Conservation (phyloP, 2,888 invertebrate genomes). For the Cantharis rufa region DNA sequence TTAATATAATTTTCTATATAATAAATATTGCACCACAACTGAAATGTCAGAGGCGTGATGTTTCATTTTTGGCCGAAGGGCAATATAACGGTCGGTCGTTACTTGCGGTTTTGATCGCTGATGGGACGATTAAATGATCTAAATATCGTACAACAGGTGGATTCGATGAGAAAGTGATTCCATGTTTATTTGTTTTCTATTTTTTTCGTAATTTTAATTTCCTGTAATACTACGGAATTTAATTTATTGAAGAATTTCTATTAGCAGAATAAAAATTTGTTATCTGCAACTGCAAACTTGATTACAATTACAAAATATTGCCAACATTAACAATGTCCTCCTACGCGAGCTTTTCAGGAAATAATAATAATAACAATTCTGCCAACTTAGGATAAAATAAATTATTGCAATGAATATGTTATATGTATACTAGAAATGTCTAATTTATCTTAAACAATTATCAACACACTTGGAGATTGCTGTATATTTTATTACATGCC, state of each 20-base stretch:
- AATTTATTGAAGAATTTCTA: neutral
- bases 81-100: constrained; percentile 21
- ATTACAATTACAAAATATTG: constrained; percentile 56
- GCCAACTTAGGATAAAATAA: constrained; percentile 54
- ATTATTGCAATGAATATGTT: constrained; percentile 49
- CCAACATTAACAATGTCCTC: constrained; percentile 53
- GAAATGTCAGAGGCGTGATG: constrained; percentile 42
- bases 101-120: constrained; percentile 36
- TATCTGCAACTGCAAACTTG: constrained; percentile 37
- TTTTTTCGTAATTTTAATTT: neutral
- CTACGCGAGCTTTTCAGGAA: constrained; percentile 53
- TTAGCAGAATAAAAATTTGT: neutral
- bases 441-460: constrained; percentile 54
- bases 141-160: constrained; percentile 46
- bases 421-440: constrained; percentile 47
- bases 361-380: constrained; percentile 51
- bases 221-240: neutral
- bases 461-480: constrained; percentile 35
- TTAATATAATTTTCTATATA: neutral
- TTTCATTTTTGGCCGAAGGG: constrained; percentile 29
- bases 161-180: constrained; percentile 47
- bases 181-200: constrained; percentile 31
- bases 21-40: constrained; percentile 22
- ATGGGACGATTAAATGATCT: constrained; percentile 39
- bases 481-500: neutral